Conservation (phyloP, 2,888 invertebrate genomes). For the Phaedon cochleariae region DNA sequence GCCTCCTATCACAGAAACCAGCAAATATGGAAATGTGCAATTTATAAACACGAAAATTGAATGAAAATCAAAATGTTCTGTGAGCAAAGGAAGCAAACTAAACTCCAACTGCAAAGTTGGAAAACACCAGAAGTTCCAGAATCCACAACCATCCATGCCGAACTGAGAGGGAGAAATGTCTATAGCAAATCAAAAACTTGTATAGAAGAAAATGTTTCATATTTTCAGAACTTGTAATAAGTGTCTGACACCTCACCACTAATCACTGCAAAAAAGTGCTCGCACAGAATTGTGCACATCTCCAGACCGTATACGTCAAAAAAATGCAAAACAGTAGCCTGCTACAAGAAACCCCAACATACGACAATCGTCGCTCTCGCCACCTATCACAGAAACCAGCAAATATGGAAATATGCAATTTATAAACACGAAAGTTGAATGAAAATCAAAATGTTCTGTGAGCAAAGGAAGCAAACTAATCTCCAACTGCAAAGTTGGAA, state of each 20-base stretch:
- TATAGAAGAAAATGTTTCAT: not conserved
- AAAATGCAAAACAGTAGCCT: constrained; percentile 49
- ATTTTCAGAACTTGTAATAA: not conserved
- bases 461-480: too few relatives aligned
- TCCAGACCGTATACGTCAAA: constrained; percentile 34
- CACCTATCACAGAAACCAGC: constrained; percentile 11
- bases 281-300: constrained; percentile 35
- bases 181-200: not conserved
- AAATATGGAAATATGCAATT: too few relatives aligned
- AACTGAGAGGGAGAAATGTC: not conserved
- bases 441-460: too few relatives aligned
- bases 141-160: too few relatives aligned
- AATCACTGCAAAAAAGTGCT: constrained; percentile 22
- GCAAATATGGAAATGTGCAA: too few relatives aligned
- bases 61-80: too few relatives aligned
- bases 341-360: constrained; percentile 41
- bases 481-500: too few relatives aligned
- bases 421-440: too few relatives aligned
- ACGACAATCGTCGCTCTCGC: constrained; percentile 43
- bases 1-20: constrained; percentile 46
- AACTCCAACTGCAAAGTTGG: too few relatives aligned
- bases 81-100: too few relatives aligned
- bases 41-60: too few relatives aligned
- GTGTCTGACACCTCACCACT: not conserved
- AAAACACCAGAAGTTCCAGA: too few relatives aligned